Evolutionary conservation across 2,797 vertebrate genomes (phyloP), one percentile per base, ranked within the genome.

Genomic region (Nannoperca obscura): DNA sequence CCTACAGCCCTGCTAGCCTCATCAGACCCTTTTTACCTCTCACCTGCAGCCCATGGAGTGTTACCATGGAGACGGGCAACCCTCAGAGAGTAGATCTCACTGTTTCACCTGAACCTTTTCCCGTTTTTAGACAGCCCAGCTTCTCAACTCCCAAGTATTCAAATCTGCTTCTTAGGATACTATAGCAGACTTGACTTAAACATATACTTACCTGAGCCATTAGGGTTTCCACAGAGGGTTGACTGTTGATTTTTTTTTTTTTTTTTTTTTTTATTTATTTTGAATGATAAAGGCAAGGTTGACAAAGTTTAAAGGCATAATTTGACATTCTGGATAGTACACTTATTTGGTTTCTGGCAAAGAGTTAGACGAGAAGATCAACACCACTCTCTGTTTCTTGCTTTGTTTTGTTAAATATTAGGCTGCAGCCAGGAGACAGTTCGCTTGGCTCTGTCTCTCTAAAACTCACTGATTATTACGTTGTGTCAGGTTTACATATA

Each of bases 31-130:
- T 62, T 87, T 87, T 77, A 91, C 81, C 89, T 82, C 81, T 89
- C 91, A 88, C 86, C 90, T 89, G 89, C 87, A 93, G 92, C 95
- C 96, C 95, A 96, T 97, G 95, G 95, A 92, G 89, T 85, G 90
- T 93, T 91, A 89, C 96, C 96, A 97, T 97, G 96, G 97, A 96
- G 95, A 97, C 94, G 93, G 96, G 95, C 96, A 97, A 96, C 96
- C 96, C 95, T 95, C 76, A 77, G 68, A 80, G 77, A 79, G 65
- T 81, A 71, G 73, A 79, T 73, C 72, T 55, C 36, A 67, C 69
- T 75, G 78, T 79, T 69, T 86, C 80, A 80, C 82, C 71, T 88
- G 57, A 81, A 81, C 74, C 71, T 65, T 72, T 73, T 72, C 52
- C 52, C 69, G 19, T 24, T 71, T 61, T 86, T 66, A 5, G 7